Evolutionary conservation across 37 sponge, comb jelly and placozoan genomes (phyloP).

Genomic region (Chondrosia reniformis): DNA sequence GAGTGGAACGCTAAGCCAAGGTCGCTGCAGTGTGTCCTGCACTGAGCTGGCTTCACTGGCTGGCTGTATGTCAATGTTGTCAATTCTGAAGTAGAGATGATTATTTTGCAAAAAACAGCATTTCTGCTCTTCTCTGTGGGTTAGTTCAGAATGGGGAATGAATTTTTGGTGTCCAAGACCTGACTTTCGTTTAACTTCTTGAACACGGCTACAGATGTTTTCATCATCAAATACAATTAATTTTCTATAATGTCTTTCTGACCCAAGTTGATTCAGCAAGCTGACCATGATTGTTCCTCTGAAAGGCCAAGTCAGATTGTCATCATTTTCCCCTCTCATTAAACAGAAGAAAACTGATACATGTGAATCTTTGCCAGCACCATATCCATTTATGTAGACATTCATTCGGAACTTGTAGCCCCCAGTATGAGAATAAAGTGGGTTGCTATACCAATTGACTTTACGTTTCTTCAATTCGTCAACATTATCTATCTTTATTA

Average conservation of each 20-base stretch:
- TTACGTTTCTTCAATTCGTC: neutral
- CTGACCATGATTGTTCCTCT: constrained; percentile 39
- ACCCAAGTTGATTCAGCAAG: constrained; percentile 52
- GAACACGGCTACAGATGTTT: constrained; percentile 1
- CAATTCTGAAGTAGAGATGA: constrained; percentile 37
- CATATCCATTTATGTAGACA: constrained; percentile 16
- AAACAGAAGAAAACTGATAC: constrained; percentile 37
- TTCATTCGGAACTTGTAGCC: constrained; percentile 49
- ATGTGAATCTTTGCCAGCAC: constrained; percentile 17
- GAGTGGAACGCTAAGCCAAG: too few relatives aligned
- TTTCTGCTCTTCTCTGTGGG: constrained; percentile 26
- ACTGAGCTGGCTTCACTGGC: too few relatives aligned
- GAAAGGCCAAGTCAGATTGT: constrained; percentile 49
- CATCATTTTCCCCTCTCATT: constrained; percentile 53
- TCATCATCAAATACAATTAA: neutral
- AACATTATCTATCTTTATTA: constrained; percentile 4
- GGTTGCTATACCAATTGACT: constrained; percentile 27
- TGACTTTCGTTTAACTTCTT: constrained; percentile 2
- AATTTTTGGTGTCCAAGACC: constrained; percentile 38
- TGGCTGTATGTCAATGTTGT: too few relatives aligned
- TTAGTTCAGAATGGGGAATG: constrained; percentile 32
- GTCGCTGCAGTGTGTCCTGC: too few relatives aligned
- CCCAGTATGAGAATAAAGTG: constrained; percentile 45
- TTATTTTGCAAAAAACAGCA: constrained; percentile 36
- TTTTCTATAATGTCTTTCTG: constrained; percentile 15